Conservation (phyloP, 2,797 vertebrate species). For the Chaetophractus vellerosus region DNA sequence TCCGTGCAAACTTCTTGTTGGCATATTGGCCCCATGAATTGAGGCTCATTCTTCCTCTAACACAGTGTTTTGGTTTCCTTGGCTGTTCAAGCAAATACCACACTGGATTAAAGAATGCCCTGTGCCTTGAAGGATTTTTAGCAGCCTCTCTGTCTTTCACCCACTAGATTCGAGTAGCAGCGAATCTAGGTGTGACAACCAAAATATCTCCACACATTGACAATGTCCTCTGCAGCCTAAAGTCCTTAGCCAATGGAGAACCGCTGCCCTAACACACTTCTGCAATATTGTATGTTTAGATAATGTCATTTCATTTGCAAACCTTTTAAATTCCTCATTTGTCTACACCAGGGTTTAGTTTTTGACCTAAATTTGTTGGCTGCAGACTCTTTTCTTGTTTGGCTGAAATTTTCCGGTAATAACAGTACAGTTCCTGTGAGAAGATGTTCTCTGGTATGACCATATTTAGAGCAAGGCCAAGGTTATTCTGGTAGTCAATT, state of each 20-base stretch:
- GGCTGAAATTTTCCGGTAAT: not conserved
- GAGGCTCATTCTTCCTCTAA: too few species aligned
- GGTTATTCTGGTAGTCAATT: not conserved
- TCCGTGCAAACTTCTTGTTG: not conserved
- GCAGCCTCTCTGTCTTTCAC: not conserved
- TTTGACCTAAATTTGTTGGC: not conserved
- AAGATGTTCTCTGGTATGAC: rapidly evolving
- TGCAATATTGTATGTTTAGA: rapidly evolving
- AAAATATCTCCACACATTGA: not conserved
- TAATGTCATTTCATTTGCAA: not conserved
- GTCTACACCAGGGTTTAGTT: not conserved
- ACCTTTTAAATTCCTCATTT: not conserved
- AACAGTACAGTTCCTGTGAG: not conserved
- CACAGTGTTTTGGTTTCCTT: too few species aligned
- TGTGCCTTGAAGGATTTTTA: rapidly evolving
- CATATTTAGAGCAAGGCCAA: not conserved
- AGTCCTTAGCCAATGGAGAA: not conserved
- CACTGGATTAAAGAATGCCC: not conserved
- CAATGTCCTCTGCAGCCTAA: not conserved
- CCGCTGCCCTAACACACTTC: rapidly evolving
- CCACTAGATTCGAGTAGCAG: rapidly evolving
- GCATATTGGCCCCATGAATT: rapidly evolving
- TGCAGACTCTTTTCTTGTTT: not conserved
- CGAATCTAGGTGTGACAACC: not conserved
- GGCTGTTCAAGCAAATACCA: too few species aligned